These are phyloP conservation scores for Epiblema foenella DNA, from an alignment of 2,888 invertebrate species.

Conservation along the genomic window DNA sequence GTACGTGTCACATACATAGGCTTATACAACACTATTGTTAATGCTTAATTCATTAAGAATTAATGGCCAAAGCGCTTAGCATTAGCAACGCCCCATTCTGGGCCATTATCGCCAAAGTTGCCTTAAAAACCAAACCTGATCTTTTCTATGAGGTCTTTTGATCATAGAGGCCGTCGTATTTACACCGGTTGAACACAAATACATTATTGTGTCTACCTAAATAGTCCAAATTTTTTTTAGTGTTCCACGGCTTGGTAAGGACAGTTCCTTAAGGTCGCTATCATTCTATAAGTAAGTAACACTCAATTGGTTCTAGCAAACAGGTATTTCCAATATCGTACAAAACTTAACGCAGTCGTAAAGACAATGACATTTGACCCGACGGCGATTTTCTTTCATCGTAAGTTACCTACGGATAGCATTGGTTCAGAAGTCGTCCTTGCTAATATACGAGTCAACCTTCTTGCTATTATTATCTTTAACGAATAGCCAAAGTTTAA, in stretches of 20 bases:
- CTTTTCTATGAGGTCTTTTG: conserved; percentile 10
- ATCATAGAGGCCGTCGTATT: not conserved
- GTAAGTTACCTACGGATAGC: conserved; percentile 2
- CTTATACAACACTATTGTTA: too few relatives aligned
- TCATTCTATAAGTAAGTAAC: not conserved
- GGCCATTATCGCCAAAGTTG: conserved; percentile 9
- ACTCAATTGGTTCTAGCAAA: conserved; percentile 1
- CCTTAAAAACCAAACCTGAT: conserved; percentile 12
- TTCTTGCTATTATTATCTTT: not conserved
- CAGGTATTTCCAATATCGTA: not conserved
- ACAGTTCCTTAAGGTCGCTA: too few relatives aligned
- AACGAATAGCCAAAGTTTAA: too few relatives aligned
- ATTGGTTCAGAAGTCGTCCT: not conserved
- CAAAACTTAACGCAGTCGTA: not conserved
- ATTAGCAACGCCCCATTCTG: conserved; percentile 1
- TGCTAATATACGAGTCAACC: not conserved
- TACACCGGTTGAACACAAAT: not conserved
- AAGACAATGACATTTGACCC: conserved; percentile 18
- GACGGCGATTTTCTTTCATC: conserved; percentile 10
- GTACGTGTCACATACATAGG: not conserved
- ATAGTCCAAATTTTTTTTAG: not conserved
- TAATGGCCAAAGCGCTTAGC: not conserved
- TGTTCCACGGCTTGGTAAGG: too few relatives aligned
- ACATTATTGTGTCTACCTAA: not conserved
- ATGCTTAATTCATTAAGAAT: not conserved